These are phyloP conservation scores for Idaea aversata DNA, from an alignment of 2,888 invertebrate species.

Conservation along the genomic window DNA sequence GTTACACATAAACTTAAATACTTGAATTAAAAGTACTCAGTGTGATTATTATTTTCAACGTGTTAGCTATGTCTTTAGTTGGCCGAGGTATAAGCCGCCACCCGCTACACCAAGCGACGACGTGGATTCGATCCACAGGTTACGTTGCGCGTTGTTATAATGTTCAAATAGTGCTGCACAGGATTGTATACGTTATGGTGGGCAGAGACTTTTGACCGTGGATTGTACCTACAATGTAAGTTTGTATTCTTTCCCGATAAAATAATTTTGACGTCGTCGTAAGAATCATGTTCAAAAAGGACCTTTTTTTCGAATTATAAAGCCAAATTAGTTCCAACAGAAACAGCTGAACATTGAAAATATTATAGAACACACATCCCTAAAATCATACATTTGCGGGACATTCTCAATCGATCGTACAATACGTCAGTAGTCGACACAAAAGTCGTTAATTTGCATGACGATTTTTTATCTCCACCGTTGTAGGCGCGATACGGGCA, in stretches of 20 bases:
- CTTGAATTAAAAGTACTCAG: no score
- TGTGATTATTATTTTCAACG: no score
- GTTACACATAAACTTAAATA: no score
- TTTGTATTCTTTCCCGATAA: background rate
- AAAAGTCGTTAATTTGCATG: slow-evolving; percentile 76
- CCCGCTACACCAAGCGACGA: no score
- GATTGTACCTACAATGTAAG: background rate
- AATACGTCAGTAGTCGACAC: slow-evolving; percentile 52
- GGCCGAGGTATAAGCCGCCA: no score
- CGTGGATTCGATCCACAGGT: no score
- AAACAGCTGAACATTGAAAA: slow-evolving; percentile 59
- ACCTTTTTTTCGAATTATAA: background rate
- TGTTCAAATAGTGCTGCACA: no score
- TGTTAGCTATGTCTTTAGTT: no score
- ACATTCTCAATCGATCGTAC: slow-evolving; percentile 63
- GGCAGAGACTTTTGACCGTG: no score
- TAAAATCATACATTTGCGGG: slow-evolving; percentile 62
- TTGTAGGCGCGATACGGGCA: slow-evolving; percentile 60
- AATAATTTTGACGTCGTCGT: background rate
- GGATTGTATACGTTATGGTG: no score
- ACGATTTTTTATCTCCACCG: slow-evolving; percentile 72
- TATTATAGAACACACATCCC: slow-evolving; percentile 43
- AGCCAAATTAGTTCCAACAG: slow-evolving; percentile 12
- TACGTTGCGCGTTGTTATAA: no score
- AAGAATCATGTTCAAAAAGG: background rate